Percentiles rank a stretch among this genome's conserved stretches.
phyloP scores from a whole-genome alignment of 2,888 invertebrate species.

The Acronicta leporina region DNA sequence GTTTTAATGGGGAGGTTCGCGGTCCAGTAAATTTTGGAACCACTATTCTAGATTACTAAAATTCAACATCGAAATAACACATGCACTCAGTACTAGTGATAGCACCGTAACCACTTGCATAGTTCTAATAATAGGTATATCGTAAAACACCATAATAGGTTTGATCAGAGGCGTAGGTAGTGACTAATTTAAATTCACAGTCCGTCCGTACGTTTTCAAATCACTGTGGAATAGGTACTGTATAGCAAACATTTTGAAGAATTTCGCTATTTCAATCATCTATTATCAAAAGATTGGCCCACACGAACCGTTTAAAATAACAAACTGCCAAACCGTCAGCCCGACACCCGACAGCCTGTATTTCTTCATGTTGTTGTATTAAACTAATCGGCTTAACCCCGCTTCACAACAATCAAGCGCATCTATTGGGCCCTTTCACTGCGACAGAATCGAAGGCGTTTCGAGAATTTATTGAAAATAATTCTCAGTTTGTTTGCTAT shows the following conservation, averaged over 20 bases:
- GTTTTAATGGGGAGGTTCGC: no score
- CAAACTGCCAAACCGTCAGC: conserved; percentile 74
- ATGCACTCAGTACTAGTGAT: no score
- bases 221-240: background rate
- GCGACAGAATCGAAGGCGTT: conserved; percentile 81
- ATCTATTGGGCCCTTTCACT: conserved; percentile 73
- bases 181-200: no score
- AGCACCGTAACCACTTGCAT: no score
- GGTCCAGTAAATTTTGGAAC: no score
- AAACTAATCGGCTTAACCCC: conserved; percentile 85
- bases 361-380: conserved; percentile 79
- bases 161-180: no score
- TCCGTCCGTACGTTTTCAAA: no score
- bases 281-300: conserved; percentile 37
- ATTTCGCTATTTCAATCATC: conserved; percentile 29
- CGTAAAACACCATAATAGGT: no score
- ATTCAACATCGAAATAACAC: no score
- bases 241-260: background rate
- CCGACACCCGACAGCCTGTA: conserved; percentile 70
- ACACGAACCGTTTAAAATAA: conserved; percentile 63
- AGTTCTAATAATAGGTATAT: no score
- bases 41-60: no score
- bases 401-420: conserved; percentile 71
- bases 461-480: conserved; percentile 86
- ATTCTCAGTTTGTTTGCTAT: conserved; percentile 87